These are phyloP conservation scores for Cherax destructor DNA, from an alignment of 1,140 invertebrate species.

Conservation along the genomic window DNA sequence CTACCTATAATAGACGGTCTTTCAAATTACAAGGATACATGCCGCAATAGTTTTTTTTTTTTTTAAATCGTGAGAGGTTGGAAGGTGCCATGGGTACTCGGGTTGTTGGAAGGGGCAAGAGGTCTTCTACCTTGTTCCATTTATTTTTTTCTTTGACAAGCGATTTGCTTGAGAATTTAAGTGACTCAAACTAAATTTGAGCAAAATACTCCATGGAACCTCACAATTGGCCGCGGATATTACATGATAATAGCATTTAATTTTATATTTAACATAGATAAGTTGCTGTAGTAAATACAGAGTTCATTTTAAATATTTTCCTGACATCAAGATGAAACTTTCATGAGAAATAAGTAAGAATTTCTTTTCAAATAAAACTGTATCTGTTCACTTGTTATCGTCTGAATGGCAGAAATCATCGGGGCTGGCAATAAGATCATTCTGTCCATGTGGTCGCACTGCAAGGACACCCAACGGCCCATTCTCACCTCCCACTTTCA, in stretches of 20 bases:
- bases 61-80: background rate
- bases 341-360: too few relatives aligned
- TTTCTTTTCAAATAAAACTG: too few relatives aligned
- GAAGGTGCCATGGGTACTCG: background rate
- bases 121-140: background rate
- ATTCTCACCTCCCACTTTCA: background rate
- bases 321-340: too few relatives aligned
- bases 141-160: background rate
- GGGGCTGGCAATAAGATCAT: background rate
- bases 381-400: too few relatives aligned
- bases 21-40: background rate
- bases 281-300: background rate
- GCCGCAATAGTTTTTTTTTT: background rate
- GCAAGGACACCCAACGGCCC: slow-evolving; percentile 1
- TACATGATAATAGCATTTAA: background rate
- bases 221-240: background rate
- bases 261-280: background rate
- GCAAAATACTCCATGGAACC: background rate
- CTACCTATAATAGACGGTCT: slow-evolving; percentile 5
- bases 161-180: background rate
- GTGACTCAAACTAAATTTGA: background rate
- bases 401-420: background rate
- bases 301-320: too few relatives aligned
- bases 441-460: background rate
- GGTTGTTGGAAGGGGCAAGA: background rate